phyloP scores from a whole-genome alignment of 2,888 invertebrate species.

The Agrypnus murinus region DNA sequence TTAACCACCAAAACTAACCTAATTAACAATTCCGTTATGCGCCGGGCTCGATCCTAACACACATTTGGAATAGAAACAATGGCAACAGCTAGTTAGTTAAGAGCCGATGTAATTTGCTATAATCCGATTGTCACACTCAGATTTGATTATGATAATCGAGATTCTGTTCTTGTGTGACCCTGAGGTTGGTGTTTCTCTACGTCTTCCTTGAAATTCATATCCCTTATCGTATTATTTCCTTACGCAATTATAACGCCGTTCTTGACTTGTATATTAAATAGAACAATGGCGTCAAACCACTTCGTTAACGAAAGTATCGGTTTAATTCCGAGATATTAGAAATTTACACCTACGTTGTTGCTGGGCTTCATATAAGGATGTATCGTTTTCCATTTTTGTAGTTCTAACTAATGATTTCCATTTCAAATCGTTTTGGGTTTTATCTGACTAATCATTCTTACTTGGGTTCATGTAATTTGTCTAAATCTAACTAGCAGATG shows the following conservation, averaged over 20 bases:
- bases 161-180: slow-evolving; percentile 60
- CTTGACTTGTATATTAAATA: slow-evolving; percentile 47
- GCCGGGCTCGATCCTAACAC: slow-evolving; percentile 53
- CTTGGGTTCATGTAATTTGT: slow-evolving; percentile 15
- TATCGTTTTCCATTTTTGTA: slow-evolving; percentile 19
- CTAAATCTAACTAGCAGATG: neutral
- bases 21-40: slow-evolving; percentile 57
- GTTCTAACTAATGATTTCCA: slow-evolving; percentile 20
- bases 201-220: slow-evolving; percentile 57
- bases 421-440: slow-evolving; percentile 18
- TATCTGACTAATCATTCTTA: slow-evolving; percentile 20
- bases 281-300: slow-evolving; percentile 37
- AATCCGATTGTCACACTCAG: slow-evolving; percentile 67
- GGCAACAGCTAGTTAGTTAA: slow-evolving; percentile 67
- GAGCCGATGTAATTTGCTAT: slow-evolving; percentile 68
- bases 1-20: slow-evolving; percentile 57
- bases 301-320: slow-evolving; percentile 1
- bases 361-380: too few relatives aligned
- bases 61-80: slow-evolving; percentile 58
- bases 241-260: slow-evolving; percentile 48
- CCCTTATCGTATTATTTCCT: slow-evolving; percentile 50
- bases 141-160: slow-evolving; percentile 70
- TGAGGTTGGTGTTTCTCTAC: slow-evolving; percentile 39
- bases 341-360: slow-evolving; percentile 1
- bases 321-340: neutral